Base-by-base conservation (phyloP, 2,113 vertebrate species). In the Callipepla californica region DNA sequence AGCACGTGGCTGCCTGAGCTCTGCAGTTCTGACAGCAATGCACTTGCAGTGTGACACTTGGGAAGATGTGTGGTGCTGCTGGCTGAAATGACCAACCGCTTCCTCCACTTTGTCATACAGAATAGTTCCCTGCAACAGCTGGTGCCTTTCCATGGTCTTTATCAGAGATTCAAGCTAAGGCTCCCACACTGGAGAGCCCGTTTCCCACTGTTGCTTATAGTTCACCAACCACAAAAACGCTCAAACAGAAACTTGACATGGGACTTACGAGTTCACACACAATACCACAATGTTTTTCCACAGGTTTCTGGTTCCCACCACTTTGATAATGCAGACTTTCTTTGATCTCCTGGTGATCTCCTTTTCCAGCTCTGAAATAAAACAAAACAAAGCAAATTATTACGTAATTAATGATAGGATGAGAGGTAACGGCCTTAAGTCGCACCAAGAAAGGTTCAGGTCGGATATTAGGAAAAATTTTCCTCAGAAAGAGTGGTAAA, bases 221-320 rank as follows among this genome's bases (percentile, higher is more conserved):
- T 23, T 91, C 62, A 75, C 65, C 53, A 72, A 9, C 44, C 74
- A 58, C 53, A 23, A 36, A 53, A 12, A 20, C 7, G 22, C 20
- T n/a, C 6, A 44, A 87, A 48, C 9, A 81, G 45, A 16, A 78
- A 16, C 19, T 73, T 47, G 45, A 66, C 44, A 45, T 23, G 2
- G 30, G 28, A 99, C 99, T 99, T 98, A 99, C 99, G 99, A 99
- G 97, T 99, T 99, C 88, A 99, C 98, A 94, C 99, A 99, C 75
- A 99, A 96, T 40, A 99, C 99, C 57, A 99, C 98, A 1, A 99
- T 99, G 98, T 99, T 99, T 94, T 99, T 99, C 99, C 99, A 99
- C 96, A 99, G 97, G 97, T 99, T 99, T 86, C 99, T 98, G 36
- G 99, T 99, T 80, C 98, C 98, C 95, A 98, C 98, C 97, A 99